Percentiles rank a stretch among this genome's conserved stretches.
Evolutionary conservation across 2,797 vertebrate genomes (phyloP).

Genomic region (Enteromius afrohamiltoni): DNA sequence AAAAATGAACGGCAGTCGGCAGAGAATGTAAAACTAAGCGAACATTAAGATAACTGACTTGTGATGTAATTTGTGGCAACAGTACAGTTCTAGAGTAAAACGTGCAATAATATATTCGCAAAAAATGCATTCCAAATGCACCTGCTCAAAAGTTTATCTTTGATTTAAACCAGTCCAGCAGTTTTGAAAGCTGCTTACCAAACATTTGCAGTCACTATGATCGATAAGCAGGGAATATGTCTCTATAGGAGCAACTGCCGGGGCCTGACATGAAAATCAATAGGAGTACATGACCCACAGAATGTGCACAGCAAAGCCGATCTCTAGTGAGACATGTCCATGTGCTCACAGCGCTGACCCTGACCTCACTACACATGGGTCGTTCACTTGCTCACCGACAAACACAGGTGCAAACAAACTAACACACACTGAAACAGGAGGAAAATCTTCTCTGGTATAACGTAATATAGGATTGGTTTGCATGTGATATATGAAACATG

Average conservation of each 20-base stretch:
- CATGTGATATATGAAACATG: conserved; percentile 5
- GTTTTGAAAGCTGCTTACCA: conserved; percentile 73
- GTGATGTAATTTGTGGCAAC: conserved; percentile 21
- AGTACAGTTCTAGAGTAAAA: conserved; percentile 1
- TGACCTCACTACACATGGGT: conserved; percentile 25
- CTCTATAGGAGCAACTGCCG: conserved; percentile 66
- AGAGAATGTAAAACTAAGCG: conserved; percentile 5
- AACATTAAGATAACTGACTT: conserved; percentile 3
- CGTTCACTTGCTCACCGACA: not conserved
- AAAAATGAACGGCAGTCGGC: not conserved
- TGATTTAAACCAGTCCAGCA: conserved; percentile 66
- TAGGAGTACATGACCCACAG: conserved; percentile 62
- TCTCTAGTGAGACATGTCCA: conserved; percentile 55
- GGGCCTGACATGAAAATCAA: conserved; percentile 71
- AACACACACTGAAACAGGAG: conserved; percentile 8
- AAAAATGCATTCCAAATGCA: not conserved
- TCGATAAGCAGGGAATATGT: conserved; percentile 67
- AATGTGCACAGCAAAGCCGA: conserved; percentile 43
- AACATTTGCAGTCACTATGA: conserved; percentile 66
- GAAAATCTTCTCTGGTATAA: conserved; percentile 19
- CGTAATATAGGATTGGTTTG: conserved; percentile 11
- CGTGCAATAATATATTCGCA: not conserved
- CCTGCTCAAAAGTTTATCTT: conserved; percentile 48
- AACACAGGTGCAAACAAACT: conserved; percentile 30
- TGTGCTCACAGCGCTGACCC: conserved; percentile 37